A percentile compares a stretch with the other conserved stretches of the same genome.
Conservation (phyloP, 1,140 invertebrate species). For the Ruditapes philippinarum region DNA sequence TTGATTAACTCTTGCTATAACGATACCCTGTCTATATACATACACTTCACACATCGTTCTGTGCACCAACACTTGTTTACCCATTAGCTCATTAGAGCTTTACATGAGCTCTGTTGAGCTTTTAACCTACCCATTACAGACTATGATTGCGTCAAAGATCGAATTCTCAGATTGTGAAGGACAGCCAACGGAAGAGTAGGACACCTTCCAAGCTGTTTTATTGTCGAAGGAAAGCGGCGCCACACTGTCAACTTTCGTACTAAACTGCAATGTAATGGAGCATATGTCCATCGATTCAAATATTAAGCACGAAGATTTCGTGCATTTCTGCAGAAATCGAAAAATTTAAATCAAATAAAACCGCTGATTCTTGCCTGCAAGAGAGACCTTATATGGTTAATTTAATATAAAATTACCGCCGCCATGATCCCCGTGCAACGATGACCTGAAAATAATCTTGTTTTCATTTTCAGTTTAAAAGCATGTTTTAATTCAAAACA, state of each 20-base stretch:
- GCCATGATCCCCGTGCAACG: background rate
- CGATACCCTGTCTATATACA: too few relatives aligned
- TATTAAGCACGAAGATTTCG: background rate
- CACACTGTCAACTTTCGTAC: conserved; percentile 61
- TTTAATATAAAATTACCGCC: background rate
- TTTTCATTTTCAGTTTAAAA: background rate
- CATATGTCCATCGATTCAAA: conserved; percentile 26
- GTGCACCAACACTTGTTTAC: background rate
- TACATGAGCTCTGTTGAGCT: background rate
- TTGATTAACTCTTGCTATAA: too few relatives aligned
- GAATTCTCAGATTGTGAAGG: conserved; percentile 24
- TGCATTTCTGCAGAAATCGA: background rate
- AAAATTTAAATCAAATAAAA: background rate
- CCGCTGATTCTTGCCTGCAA: conserved; percentile 27
- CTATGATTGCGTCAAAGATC: conserved; percentile 91
- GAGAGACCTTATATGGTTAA: background rate
- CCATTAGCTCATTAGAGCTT: background rate
- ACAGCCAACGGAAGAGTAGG: conserved; percentile 64
- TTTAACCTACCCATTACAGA: conserved; percentile 92
- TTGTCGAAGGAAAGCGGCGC: background rate
- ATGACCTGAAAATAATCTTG: conserved; percentile 18
- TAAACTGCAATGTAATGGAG: conserved; percentile 66
- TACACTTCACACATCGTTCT: background rate
- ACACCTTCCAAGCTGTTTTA: conserved; percentile 76
- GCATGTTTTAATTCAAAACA: too few relatives aligned